A percentile compares a stretch with the other conserved stretches of the same genome.
Conservation (phyloP, 2,113 vertebrate species). For the Parotia lawesii region DNA sequence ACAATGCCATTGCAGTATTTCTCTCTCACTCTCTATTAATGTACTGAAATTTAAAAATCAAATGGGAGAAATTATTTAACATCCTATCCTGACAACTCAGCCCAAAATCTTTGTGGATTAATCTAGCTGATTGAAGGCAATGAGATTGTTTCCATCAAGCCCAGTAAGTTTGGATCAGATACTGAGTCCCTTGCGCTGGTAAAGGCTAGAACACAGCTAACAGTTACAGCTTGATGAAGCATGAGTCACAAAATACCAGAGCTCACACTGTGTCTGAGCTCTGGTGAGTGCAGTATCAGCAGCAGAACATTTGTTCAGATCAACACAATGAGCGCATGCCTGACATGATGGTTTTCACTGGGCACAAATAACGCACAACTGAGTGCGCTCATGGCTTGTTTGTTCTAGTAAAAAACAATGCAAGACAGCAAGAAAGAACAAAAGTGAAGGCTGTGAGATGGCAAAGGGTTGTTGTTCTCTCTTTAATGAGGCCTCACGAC, state of each 20-base stretch:
- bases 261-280: background rate
- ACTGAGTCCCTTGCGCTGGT: background rate
- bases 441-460: background rate
- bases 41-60: background rate
- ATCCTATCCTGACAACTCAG: background rate
- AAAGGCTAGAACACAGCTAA: background rate
- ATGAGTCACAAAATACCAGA: slow-evolving; percentile 29
- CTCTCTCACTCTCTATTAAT: background rate
- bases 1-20: background rate
- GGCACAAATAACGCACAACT: background rate
- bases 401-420: slow-evolving; percentile 15
- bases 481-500: background rate
- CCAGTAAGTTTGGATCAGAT: background rate
- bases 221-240: background rate
- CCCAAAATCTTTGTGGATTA: background rate
- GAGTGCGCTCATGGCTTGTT: background rate
- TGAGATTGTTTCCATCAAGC: background rate
- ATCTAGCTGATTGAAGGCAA: background rate
- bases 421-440: background rate
- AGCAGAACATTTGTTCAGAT: slow-evolving; percentile 3
- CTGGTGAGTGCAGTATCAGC: background rate
- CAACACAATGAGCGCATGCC: background rate
- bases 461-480: background rate
- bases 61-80: background rate
- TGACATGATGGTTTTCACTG: background rate